phyloP scores from a whole-genome alignment of 30 jellyfish, hydroid and myxozoan species.

The Hydra vulgaris region DNA sequence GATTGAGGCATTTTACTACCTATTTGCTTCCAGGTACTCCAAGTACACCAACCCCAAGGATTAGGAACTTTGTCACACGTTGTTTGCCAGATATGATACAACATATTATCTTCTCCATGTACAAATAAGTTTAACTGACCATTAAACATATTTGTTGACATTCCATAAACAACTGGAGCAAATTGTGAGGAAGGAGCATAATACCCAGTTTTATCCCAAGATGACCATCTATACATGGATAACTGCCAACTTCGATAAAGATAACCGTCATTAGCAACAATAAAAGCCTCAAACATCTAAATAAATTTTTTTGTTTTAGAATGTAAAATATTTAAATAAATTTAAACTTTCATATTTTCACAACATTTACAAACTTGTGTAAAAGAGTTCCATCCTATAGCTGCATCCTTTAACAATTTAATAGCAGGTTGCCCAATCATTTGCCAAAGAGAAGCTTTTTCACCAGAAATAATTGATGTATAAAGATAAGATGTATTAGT shows the following conservation, averaged over 20 bases:
- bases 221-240: constrained; percentile 73
- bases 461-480: constrained; percentile 39
- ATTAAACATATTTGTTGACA: constrained; percentile 75
- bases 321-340: too few species aligned
- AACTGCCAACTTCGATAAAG: constrained; percentile 92
- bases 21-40: constrained; percentile 90
- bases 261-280: constrained; percentile 73
- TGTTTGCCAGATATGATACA: constrained; percentile 96
- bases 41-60: constrained; percentile 99
- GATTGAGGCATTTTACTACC: constrained; percentile 44
- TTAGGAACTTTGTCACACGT: constrained; percentile 98
- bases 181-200: constrained; percentile 72
- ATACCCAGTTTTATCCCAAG: constrained; percentile 95
- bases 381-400: constrained; percentile 59
- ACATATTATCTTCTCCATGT: constrained; percentile 83
- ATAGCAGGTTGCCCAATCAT: constrained; percentile 57
- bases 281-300: constrained; percentile 76
- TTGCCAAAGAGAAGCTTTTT: constrained; percentile 39
- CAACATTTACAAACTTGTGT: constrained; percentile 37
- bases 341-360: neutral
- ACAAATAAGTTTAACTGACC: constrained; percentile 81
- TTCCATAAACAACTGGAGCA: constrained; percentile 94
- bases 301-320: too few species aligned
- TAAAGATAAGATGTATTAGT: constrained; percentile 48
- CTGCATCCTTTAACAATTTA: constrained; percentile 57